Base-by-base conservation (phyloP, 1,140 invertebrate genomes). In the Platorchestia sp. region DNA sequence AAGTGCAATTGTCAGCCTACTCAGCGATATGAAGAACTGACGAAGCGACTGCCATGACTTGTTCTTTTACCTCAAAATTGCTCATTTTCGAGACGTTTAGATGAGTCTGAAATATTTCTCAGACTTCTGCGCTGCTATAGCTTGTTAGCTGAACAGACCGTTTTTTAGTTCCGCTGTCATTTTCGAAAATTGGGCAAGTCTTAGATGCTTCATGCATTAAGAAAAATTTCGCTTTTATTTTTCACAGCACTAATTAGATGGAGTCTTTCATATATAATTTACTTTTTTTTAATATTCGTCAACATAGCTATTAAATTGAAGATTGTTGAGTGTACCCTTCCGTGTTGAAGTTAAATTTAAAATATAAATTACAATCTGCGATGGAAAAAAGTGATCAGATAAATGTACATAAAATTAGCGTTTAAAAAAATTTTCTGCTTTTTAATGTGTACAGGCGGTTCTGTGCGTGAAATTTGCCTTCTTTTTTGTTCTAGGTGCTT, bases 401-500 rank as follows among this genome's bases (percentile, higher is more conserved):
- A 75, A 3, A 75, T 36, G 59, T 75, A 22, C 59, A 75, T 3
- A 1, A 75, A 75, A 75, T 75, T 1, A 75, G 36, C 1, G 36
- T 36, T 75, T 22, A 75, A 75, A 36, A 3, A 36, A 75, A 14
- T 36, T 3, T 27, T 75, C 36, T 75, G 14, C 3, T 36, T 22
- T 27, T 75, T 75, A 51, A 3, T 75, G 59, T 36, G 27, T 75
- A n/a, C n/a, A 10, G 27, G 10, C 36, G 7, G 14, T 36, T 75
- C 59, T 3, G 27, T 14, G 59, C 27, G 10, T 75, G 36, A 75
- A 75, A 75, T 75, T 75, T 90, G 44, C 41, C 7, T 90, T 90
- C n/a, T 90, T 90, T 90, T 42, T 87, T n/a, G 41, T 87, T 90
- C 27, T 44, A 93, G 91, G 91, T 47, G 91, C 91, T 93, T 45